These are phyloP conservation scores for Drosophila arawakana DNA, from an alignment of 1,140 invertebrate genomes.

Conservation along the genomic window DNA sequence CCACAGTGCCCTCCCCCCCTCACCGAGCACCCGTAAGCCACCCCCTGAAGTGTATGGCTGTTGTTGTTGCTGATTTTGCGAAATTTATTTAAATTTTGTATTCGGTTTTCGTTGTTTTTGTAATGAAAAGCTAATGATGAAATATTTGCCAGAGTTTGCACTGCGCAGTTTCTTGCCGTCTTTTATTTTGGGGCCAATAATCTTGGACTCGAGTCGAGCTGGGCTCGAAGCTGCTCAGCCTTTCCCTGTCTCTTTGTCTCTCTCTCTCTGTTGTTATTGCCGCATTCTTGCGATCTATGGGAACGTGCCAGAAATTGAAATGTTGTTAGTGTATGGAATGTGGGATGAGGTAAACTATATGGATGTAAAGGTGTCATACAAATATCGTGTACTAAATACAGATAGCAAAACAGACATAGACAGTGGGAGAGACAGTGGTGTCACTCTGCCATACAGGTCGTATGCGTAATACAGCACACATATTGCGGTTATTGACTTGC, in stretches of 20 bases:
- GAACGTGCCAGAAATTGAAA: conserved; percentile 70
- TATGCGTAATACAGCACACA: conserved; percentile 66
- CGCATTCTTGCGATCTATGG: conserved; percentile 51
- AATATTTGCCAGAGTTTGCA: conserved; percentile 69
- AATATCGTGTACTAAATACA: conserved; percentile 12
- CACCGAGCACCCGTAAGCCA: not conserved
- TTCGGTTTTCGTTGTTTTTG: conserved; percentile 51
- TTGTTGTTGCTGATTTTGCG: conserved; percentile 65
- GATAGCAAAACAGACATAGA: not conserved
- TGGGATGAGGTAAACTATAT: conserved; percentile 36
- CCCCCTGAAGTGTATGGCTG: not conserved
- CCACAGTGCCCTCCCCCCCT: not conserved
- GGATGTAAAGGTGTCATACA: conserved; percentile 30
- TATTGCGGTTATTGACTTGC: conserved; percentile 56
- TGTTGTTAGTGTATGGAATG: conserved; percentile 24
- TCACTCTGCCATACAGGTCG: conserved; percentile 40
- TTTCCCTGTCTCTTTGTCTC: not conserved
- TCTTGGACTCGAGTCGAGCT: conserved; percentile 45
- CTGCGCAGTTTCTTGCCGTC: conserved; percentile 63
- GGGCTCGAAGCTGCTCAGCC: conserved; percentile 22
- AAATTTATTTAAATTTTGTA: conserved; percentile 78
- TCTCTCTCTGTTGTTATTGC: conserved; percentile 12
- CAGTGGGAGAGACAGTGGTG: not conserved
- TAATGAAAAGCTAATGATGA: conserved; percentile 80
- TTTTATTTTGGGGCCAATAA: conserved; percentile 62